Evolutionary conservation across 2,113 vertebrate genomes (phyloP).

Genomic region (Toxostoma redivivum): DNA sequence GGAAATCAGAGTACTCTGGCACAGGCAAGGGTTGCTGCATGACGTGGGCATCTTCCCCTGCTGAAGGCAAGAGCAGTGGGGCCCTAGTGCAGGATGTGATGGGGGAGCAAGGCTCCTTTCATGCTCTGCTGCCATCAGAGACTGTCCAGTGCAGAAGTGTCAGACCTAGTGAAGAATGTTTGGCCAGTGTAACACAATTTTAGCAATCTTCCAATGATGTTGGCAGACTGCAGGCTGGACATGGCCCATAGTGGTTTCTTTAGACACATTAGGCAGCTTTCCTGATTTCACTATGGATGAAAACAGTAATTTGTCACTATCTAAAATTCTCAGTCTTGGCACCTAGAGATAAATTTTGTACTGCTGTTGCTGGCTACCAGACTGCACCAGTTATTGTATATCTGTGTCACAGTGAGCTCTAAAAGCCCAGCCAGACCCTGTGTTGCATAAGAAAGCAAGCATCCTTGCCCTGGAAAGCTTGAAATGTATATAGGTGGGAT

Average conservation of each 20-base stretch:
- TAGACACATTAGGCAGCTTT: conserved; percentile 21
- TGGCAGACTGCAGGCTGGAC: neutral
- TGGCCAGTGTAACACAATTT: neutral
- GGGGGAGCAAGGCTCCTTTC: neutral
- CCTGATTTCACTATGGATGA: neutral
- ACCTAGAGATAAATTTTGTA: neutral
- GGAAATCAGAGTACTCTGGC: neutral
- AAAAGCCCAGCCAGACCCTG: neutral
- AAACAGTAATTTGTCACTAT: neutral
- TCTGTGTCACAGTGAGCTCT: neutral
- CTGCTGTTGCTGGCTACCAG: neutral
- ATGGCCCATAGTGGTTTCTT: neutral
- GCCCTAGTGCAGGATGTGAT: rapidly evolving
- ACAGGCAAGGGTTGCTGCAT: neutral
- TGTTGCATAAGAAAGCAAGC: neutral
- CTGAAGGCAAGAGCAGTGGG: neutral
- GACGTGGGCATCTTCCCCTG: neutral
- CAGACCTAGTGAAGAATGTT: neutral
- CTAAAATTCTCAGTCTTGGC: neutral
- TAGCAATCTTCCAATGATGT: rapidly evolving
- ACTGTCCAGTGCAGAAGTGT: neutral
- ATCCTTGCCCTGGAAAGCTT: neutral
- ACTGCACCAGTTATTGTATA: neutral
- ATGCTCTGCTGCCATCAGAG: neutral
- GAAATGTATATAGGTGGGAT: neutral